phyloP scores from a whole-genome alignment of 2,797 vertebrate genomes.

The Trachops cirrhosus region DNA sequence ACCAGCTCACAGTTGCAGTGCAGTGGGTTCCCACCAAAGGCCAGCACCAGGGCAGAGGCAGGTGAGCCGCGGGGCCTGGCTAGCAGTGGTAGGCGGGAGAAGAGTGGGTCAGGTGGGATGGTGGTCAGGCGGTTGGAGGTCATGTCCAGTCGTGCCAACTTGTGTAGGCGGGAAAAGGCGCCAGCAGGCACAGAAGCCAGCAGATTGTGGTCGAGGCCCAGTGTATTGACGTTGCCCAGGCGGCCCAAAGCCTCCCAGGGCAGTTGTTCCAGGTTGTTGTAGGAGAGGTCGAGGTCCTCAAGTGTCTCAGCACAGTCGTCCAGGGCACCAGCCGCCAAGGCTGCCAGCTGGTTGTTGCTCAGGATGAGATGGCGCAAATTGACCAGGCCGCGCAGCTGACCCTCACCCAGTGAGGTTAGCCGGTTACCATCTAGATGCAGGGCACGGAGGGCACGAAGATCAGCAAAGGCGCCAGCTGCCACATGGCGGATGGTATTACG shows the following conservation, averaged over 20 bases:
- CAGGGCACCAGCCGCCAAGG: constrained; percentile 81
- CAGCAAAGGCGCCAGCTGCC: constrained; percentile 88
- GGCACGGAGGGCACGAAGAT: constrained; percentile 92
- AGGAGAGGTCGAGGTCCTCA: constrained; percentile 93
- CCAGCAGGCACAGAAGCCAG: constrained; percentile 92
- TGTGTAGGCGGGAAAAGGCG: constrained; percentile 93
- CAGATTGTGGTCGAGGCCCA: constrained; percentile 93
- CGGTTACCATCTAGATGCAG: constrained; percentile 93
- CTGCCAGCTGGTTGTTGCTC: constrained; percentile 81
- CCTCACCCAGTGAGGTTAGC: constrained; percentile 88
- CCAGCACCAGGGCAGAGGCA: constrained; percentile 88
- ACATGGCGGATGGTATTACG: constrained; percentile 95
- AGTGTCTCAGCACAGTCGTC: constrained; percentile 91
- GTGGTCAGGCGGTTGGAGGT: constrained; percentile 95
- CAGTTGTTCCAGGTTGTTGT: constrained; percentile 92
- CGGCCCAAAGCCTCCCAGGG: constrained; percentile 91
- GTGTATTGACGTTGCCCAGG: constrained; percentile 90
- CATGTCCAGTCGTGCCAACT: constrained; percentile 94
- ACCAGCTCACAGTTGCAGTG: constrained; percentile 95
- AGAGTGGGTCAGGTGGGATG: constrained; percentile 92
- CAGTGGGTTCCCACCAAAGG: constrained; percentile 92
- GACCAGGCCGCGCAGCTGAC: constrained; percentile 91
- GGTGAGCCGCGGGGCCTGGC: constrained; percentile 89
- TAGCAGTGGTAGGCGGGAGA: constrained; percentile 91
- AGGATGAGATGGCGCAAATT: constrained; percentile 87